Base-by-base conservation (phyloP, 2,113 vertebrate species). In the Cettia cetti region DNA sequence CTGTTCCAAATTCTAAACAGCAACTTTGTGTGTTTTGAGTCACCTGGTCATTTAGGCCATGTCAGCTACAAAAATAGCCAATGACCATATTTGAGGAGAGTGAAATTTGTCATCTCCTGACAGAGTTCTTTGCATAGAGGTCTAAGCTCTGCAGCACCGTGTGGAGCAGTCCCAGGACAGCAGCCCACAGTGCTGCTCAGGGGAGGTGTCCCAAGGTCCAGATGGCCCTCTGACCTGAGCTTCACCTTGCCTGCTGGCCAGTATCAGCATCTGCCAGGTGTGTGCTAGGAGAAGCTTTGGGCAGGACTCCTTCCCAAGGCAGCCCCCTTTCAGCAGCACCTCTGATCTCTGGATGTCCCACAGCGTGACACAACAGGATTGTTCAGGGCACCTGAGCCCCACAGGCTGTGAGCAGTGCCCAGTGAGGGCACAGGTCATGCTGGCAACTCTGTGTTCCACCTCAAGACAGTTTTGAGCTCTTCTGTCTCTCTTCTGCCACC, bases 121-220 rank as follows among this genome's bases (percentile, higher is more conserved):
- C 13, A 15, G 2, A 10, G 11, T 20, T 61, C 30, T 59, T 19
- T 80, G 11, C 2, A 2, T 2, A 42, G 45, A 39, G 11, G 3
- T 70, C 9, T 3, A 28, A 33, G 6, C 7, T 54, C 59, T 81
- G 33, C 1, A 7, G 37, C 15, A 19, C 17, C 21, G 9, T 4
- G 23, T n/a, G 49, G 39, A 57, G 71, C 56, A 61, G 53, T 30
- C 22, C 21, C 0, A 1, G n/a, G 28, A 49, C 16, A 75, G 19
- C n/a, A 53, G 56, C 14, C 14, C 57, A 8, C 1, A 2, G 6
- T 4, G 2, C 37, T 3, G 0, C n/a, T 61, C 1, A 0, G 40
- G 70, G 40, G 15, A 31, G 12, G 30, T 10, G 9, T 15, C 53
- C 30, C 50, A 49, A n/a, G 37, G 47, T 37, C 0, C 0, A 60